Evolutionary conservation across 2,113 vertebrate species (phyloP).

Genomic region (Clarias gariepinus): DNA sequence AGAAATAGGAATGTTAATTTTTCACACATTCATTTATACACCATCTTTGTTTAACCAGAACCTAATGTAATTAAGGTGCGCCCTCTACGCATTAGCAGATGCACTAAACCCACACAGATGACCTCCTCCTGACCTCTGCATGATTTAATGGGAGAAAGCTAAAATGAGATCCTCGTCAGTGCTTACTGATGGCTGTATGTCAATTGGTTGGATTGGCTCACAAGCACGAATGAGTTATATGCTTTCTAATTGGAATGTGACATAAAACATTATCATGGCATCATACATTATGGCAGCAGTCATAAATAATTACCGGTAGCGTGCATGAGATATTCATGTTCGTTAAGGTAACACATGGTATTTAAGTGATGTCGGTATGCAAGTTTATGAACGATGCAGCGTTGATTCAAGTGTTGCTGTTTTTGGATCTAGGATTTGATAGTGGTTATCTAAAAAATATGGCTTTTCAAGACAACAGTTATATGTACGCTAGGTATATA

Average conservation of each 20-base stretch:
- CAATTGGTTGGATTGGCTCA: background rate
- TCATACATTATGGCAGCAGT: background rate
- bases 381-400: background rate
- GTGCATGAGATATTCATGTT: background rate
- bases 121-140: background rate
- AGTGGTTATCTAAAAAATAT: background rate
- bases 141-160: background rate
- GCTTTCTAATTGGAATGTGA: background rate
- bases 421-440: no score
- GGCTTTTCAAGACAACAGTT: background rate
- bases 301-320: background rate
- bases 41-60: background rate
- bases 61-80: conserved; percentile 14
- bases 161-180: conserved; percentile 1
- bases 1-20: background rate
- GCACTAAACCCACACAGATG: background rate
- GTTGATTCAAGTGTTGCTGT: background rate
- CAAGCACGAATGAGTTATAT: background rate
- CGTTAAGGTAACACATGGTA: background rate
- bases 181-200: background rate
- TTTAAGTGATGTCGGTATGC: background rate
- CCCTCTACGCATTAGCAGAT: background rate
- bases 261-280: background rate
- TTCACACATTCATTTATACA: background rate
- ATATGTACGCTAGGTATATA: no score